These are phyloP conservation scores for Pantherophis guttatus DNA, from an alignment of 2,113 vertebrate genomes.

Conservation along the genomic window DNA sequence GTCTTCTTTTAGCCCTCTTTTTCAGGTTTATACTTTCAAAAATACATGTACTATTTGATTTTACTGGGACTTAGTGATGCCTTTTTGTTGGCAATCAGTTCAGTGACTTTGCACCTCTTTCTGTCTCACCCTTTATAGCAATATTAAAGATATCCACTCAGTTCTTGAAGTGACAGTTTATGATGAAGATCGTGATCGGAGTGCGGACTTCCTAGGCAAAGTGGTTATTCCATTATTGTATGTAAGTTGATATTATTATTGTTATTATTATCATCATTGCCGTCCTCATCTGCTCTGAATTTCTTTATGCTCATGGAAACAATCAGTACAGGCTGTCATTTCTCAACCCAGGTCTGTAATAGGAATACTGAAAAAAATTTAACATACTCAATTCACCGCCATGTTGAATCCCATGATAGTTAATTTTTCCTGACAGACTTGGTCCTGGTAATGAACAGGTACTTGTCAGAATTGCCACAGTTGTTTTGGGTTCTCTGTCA, in stretches of 20 bases:
- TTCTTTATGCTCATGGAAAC: slow-evolving; percentile 59
- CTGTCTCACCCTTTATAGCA: slow-evolving; percentile 73
- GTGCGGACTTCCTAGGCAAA: slow-evolving; percentile 97
- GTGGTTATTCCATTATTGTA: slow-evolving; percentile 93
- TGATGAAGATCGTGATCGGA: slow-evolving; percentile 95
- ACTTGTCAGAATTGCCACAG: slow-evolving; percentile 99
- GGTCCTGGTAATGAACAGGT: slow-evolving; percentile 99
- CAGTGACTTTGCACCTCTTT: slow-evolving; percentile 41
- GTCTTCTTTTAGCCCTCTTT: neutral
- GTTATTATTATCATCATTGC: slow-evolving; percentile 33
- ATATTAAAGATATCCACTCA: slow-evolving; percentile 97
- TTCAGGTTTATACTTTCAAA: neutral
- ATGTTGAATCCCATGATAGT: slow-evolving; percentile 98
- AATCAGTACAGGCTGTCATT: slow-evolving; percentile 73
- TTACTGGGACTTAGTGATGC: slow-evolving; percentile 41
- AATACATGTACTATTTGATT: neutral
- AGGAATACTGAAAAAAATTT: slow-evolving; percentile 81
- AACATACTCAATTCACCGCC: slow-evolving; percentile 81
- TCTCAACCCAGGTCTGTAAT: slow-evolving; percentile 79
- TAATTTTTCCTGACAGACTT: slow-evolving; percentile 98
- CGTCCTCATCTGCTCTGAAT: slow-evolving; percentile 63
- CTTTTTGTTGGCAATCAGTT: slow-evolving; percentile 42
- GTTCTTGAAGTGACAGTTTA: slow-evolving; percentile 97
- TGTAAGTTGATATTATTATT: slow-evolving; percentile 76
- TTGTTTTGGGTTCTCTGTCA: slow-evolving; percentile 99